phyloP scores from a whole-genome alignment of 2,113 vertebrate species.

The Ctenodactylus gundi region DNA sequence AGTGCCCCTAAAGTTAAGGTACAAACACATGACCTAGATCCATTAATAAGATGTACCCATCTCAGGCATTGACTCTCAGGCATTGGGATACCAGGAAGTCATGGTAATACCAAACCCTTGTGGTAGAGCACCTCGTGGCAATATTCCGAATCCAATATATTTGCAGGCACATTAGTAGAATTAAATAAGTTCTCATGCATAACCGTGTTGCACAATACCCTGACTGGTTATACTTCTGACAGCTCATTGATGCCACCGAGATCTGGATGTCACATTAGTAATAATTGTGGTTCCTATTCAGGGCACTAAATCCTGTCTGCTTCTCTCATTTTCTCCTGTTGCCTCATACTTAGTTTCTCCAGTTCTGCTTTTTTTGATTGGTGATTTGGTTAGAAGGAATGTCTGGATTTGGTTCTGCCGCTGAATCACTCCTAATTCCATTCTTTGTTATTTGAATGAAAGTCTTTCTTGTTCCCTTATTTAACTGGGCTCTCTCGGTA shows the following conservation, averaged over 20 bases:
- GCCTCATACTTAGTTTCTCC: not conserved
- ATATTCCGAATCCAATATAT: not conserved
- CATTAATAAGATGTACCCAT: not conserved
- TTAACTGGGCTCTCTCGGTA: conserved; percentile 6
- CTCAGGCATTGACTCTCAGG: not conserved
- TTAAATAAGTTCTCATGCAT: not conserved
- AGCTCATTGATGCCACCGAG: not conserved
- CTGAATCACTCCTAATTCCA: conserved; percentile 49
- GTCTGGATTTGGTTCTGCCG: conserved; percentile 26
- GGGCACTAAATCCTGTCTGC: conserved; percentile 5
- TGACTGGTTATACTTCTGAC: not conserved
- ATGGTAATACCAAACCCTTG: too few relatives aligned
- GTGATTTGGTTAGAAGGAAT: conserved; percentile 55
- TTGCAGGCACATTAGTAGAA: not conserved
- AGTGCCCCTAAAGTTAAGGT: not conserved
- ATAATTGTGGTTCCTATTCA: not conserved
- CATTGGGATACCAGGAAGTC: too few relatives aligned
- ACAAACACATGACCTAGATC: not conserved
- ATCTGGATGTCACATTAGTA: not conserved
- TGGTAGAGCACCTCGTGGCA: not conserved
- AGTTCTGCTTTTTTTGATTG: not conserved
- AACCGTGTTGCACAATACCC: not conserved
- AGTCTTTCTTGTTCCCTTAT: conserved; percentile 36
- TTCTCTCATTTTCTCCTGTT: conserved; percentile 6
- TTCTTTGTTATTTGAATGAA: conserved; percentile 26